A percentile compares a stretch with the other conserved stretches of the same genome.
Evolutionary conservation across 2,888 invertebrate genomes (phyloP).

Genomic region (Hydroisotoma schaefferi): DNA sequence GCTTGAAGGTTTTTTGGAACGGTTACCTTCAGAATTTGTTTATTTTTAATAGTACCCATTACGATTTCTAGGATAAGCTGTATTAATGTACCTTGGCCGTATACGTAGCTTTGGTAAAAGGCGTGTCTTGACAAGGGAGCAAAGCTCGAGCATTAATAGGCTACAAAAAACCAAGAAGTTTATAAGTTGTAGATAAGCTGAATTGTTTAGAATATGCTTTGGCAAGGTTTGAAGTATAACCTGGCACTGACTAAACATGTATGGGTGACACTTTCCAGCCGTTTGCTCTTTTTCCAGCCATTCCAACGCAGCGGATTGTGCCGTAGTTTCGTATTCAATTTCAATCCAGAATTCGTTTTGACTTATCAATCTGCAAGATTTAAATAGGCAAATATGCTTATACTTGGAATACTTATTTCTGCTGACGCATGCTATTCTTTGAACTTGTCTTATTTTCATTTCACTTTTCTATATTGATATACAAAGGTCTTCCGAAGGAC

Average conservation of each 20-base stretch:
- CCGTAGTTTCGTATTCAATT: conserved; percentile 50
- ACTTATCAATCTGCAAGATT: no score
- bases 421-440: no score
- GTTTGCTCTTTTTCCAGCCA: conserved; percentile 87
- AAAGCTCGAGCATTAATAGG: conserved; percentile 35
- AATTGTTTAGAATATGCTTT: no score
- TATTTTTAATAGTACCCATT: conserved; percentile 19
- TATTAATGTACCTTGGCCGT: conserved; percentile 60
- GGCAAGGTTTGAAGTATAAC: no score
- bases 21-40: conserved; percentile 57
- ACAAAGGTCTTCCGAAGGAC: conserved; percentile 73
- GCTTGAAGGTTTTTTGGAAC: conserved; percentile 73
- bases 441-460: no score
- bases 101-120: conserved; percentile 82
- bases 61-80: conserved; percentile 39
- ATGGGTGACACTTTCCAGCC: conserved; percentile 78
- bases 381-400: background rate
- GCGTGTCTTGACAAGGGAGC: conserved; percentile 60
- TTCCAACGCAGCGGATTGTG: conserved; percentile 78
- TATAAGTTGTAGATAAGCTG: background rate
- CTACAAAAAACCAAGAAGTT: conserved; percentile 10
- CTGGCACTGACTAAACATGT: conserved; percentile 54
- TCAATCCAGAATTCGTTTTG: conserved; percentile 7
- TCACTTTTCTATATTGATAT: conserved; percentile 58
- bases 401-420: background rate